Conservation (phyloP, 2,888 invertebrate species). For the Ophion ventricosus region DNA sequence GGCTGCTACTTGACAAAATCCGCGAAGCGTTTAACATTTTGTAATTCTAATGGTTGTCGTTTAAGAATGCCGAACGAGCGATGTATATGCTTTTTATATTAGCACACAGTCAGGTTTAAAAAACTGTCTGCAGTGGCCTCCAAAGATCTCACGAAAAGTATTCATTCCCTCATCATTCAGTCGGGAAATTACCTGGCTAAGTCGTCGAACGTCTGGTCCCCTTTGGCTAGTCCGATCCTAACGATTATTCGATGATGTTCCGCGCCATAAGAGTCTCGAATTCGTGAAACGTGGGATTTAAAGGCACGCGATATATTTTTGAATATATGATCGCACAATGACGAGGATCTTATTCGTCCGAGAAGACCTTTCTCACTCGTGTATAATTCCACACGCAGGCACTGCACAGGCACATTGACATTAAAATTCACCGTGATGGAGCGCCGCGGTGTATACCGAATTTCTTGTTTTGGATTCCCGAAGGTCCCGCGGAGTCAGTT, state of each 20-base stretch:
- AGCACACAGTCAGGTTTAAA: not conserved
- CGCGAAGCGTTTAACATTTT: not conserved
- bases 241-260: constrained; percentile 44
- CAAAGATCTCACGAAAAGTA: not conserved
- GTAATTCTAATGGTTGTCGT: not conserved
- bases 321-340: constrained; percentile 36
- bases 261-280: not conserved
- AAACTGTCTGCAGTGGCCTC: not conserved
- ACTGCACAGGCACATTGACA: not conserved
- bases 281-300: constrained; percentile 13
- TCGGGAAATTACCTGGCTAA: not conserved
- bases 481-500: constrained; percentile 23
- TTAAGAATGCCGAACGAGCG: no score
- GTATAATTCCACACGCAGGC: not conserved
- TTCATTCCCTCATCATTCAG: not conserved
- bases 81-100: not conserved
- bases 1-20: not conserved
- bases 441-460: not conserved
- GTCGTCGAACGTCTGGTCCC: not conserved
- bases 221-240: not conserved
- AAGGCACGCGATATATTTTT: not conserved
- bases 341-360: constrained; percentile 20
- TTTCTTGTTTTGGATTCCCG: constrained; percentile 18
- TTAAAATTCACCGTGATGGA: constrained; percentile 22
- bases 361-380: constrained; percentile 10